phyloP scores from a whole-genome alignment of 1,140 invertebrate genomes.

The Episyrphus balteatus region DNA sequence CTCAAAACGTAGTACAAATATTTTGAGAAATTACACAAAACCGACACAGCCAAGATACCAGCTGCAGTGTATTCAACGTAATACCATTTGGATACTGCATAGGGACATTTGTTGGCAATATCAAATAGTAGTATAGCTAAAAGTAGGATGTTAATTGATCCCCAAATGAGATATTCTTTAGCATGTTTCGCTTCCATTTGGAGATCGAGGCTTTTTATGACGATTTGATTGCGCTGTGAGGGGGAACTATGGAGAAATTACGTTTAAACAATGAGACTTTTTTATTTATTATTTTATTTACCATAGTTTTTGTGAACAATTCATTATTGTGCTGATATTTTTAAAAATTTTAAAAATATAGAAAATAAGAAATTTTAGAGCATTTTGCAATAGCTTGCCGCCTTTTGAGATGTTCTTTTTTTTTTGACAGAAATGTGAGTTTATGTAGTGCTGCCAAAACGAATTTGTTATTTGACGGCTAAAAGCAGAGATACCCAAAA shows the following conservation, averaged over 20 bases:
- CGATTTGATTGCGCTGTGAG: slow-evolving; percentile 8
- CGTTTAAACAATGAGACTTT: background rate
- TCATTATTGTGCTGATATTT: background rate
- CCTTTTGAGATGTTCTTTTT: no score
- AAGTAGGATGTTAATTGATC: slow-evolving; percentile 17
- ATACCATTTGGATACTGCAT: slow-evolving; percentile 13
- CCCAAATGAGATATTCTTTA: slow-evolving; percentile 25
- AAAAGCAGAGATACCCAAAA: no score
- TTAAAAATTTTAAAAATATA: no score
- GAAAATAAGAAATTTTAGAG: no score
- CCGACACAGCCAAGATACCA: slow-evolving; percentile 28
- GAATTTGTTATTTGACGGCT: no score
- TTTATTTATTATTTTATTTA: background rate
- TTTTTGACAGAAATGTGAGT: no score
- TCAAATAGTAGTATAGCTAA: slow-evolving; percentile 20
- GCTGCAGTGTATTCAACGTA: slow-evolving; percentile 31
- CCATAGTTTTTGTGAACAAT: slow-evolving; percentile 6
- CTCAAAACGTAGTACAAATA: slow-evolving; percentile 30
- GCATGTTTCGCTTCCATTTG: slow-evolving; percentile 14
- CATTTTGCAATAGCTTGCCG: no score
- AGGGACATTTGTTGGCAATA: slow-evolving; percentile 15
- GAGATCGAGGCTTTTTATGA: slow-evolving; percentile 18
- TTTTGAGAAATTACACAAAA: slow-evolving; percentile 34
- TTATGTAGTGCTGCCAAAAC: no score
- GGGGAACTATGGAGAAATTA: slow-evolving; percentile 8